Evolutionary conservation across 30 jellyfish, hydroid and myxozoan genomes (phyloP), one percentile per base, ranked within the genome.

Genomic region (Turritopsis dohrnii): DNA sequence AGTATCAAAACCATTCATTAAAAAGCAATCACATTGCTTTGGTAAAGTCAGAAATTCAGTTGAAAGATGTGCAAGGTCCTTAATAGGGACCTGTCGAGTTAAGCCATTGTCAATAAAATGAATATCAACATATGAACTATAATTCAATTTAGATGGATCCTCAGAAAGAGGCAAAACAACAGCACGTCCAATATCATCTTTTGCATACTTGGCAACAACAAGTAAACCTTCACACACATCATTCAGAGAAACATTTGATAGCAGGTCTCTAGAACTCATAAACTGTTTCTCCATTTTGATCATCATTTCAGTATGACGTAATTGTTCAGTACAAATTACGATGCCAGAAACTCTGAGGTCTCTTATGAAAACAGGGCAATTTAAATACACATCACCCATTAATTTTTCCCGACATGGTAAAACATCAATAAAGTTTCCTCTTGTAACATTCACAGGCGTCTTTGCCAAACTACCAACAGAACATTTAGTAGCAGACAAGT

Each of bases 361-460:
- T n/a, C 31, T 69, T 23, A 17, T 8, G 19, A 69, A 69, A 27
- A 69, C 77, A 69, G 77, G 22, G 19, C 9, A 69, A 21, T 9
- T 23, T 27, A 69, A 21, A n/a, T 7, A n/a, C 8, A 69, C 77
- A 27, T 69, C 77, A 69, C 23, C 77, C 16, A 7, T 19, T 8
- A 69, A 27, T 8, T 69, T 69, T 69, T 69, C 77, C 30, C 77
- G 9, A n/a, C 31, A 27, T 7, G 22, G 77, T n/a, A 69, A n/a
- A 69, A n/a, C 77, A 27, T 27, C 28, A 0, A 69, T 27, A 1
- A 7, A 19, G 28, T 23, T 8, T 69, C 31, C 77, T 69, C 22
- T 69, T 17, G 77, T 69, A 69, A 69, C 77, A n/a, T 69, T 69
- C 77, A 19, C 22, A 69, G 77, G 77, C 77, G 77, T 23, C 77